These are phyloP conservation scores for Fabriciana adippe DNA, from an alignment of 2,888 invertebrate species.

Conservation along the genomic window DNA sequence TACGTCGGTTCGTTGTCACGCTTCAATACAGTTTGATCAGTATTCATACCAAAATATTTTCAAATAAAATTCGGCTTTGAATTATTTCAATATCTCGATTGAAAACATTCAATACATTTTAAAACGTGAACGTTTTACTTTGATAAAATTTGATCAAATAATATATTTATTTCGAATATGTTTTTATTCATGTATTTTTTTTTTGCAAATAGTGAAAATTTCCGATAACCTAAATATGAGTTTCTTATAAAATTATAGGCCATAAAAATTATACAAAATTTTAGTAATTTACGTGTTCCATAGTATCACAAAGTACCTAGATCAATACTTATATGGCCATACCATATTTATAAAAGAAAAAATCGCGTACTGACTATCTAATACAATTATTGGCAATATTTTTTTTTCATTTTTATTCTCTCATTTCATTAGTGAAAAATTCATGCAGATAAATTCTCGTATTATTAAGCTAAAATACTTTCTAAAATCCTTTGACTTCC, in stretches of 20 bases:
- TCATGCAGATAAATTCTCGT: constrained; percentile 10
- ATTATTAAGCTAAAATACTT: constrained; percentile 6
- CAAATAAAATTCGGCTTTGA: background rate
- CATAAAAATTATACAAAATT: too few species aligned
- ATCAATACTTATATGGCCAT: background rate
- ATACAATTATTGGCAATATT: background rate
- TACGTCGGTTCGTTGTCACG: constrained; percentile 1
- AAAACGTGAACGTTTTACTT: constrained; percentile 14
- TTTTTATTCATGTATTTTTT: background rate
- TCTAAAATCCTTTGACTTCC: constrained; percentile 13
- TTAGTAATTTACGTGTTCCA: too few species aligned
- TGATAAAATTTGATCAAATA: background rate
- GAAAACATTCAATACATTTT: constrained; percentile 7
- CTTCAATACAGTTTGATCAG: background rate
- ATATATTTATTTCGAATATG: constrained; percentile 7
- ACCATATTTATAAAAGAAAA: constrained; percentile 2
- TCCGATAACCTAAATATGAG: too few species aligned
- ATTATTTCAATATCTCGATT: constrained; percentile 15
- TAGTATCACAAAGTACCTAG: background rate
- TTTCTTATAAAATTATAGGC: too few species aligned
- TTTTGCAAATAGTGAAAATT: too few species aligned
- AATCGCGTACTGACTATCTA: background rate
- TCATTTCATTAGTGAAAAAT: constrained; percentile 4
- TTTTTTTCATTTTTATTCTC: constrained; percentile 9
- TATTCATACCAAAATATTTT: constrained; percentile 19